A percentile compares a stretch with the other conserved stretches of the same genome.
Conservation (phyloP, 92 coral and sea anemone genomes). For the Metridium senile region DNA sequence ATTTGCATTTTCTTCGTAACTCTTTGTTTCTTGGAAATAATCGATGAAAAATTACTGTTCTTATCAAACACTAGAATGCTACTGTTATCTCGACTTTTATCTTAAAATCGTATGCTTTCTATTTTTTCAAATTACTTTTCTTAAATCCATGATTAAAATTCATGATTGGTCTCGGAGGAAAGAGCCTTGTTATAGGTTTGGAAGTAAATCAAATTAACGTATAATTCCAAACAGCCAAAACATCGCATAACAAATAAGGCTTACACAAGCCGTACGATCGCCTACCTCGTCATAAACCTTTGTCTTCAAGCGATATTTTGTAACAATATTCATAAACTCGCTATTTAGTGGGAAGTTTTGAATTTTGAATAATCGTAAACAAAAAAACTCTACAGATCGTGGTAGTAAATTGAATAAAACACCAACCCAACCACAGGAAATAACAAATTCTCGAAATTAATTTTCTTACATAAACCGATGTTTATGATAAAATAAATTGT, state of each 20-base stretch:
- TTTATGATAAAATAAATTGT: slow-evolving; percentile 25
- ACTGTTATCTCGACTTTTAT: not conserved
- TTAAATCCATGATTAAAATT: slow-evolving; percentile 10
- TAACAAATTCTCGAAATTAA: slow-evolving; percentile 32
- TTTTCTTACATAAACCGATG: slow-evolving; percentile 1
- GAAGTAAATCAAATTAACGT: slow-evolving; percentile 17
- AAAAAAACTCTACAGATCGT: not conserved
- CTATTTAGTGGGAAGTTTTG: slow-evolving; percentile 1
- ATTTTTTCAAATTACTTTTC: slow-evolving; percentile 13
- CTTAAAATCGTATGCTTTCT: not conserved
- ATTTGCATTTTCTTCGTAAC: no score
- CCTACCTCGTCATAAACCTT: not conserved
- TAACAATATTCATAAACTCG: not conserved
- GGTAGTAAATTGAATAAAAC: slow-evolving; percentile 3
- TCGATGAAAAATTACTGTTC: not conserved
- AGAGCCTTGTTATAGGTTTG: not conserved
- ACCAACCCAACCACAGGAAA: slow-evolving; percentile 32
- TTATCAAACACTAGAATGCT: not conserved
- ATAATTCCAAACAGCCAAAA: slow-evolving; percentile 10
- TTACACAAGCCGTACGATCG: not conserved
- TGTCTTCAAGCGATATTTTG: not conserved
- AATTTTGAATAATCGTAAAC: not conserved
- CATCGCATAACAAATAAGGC: not conserved
- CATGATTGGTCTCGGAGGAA: slow-evolving; percentile 1
- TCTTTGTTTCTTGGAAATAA: not conserved